Base-by-base conservation (phyloP, 2,888 invertebrate species). In the Alviniconcha strummeri region DNA sequence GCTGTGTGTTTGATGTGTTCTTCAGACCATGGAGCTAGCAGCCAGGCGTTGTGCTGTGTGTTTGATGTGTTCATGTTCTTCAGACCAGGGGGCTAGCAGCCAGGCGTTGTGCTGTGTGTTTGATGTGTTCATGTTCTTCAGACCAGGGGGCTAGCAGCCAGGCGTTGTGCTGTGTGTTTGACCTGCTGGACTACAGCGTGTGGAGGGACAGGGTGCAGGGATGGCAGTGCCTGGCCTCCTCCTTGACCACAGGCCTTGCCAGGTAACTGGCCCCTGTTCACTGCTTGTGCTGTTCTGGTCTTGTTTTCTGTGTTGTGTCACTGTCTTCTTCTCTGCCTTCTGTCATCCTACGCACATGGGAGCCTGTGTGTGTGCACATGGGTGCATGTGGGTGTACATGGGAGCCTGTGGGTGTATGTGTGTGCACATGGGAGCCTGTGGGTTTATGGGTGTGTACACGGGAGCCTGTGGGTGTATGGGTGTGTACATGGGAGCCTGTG, bases 151-250 rank as follows among this genome's bases (percentile, higher is more conserved):
- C 83, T 8, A 56, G 52, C 11, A 56, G 64, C 11, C 75, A 19
- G 71, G 82, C 83, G 1, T 57, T 87, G 36, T 15, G 60, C 11
- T 82, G 85, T 54, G 80, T 90, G 56, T 89, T 91, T 84, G 86
- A 87, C 69, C 81, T 88, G 72, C 82, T 90, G 80, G 91, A 90
- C 79, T 89, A 88, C 81, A 76, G 81, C 2, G 85, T 85, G 52
- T 90, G 90, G 88, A 87, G 88, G 57, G 76, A 84, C 67, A 84
- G 87, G 9, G 60, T 84, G 9, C 54, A 80, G 71, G 88, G 89
- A 8, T 90, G 90, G 90, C 84, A 84, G 13, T 80, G 83, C 67
- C 75, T 91, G 77, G 87, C 88, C 17, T n/a, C 80, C n/a, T 84
- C 52, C 60, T 56, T 84, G 19, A 6, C 75, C 13, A 56, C 55